These are phyloP conservation scores for Strix uralensis DNA, from an alignment of 2,113 vertebrate genomes.

Conservation along the genomic window DNA sequence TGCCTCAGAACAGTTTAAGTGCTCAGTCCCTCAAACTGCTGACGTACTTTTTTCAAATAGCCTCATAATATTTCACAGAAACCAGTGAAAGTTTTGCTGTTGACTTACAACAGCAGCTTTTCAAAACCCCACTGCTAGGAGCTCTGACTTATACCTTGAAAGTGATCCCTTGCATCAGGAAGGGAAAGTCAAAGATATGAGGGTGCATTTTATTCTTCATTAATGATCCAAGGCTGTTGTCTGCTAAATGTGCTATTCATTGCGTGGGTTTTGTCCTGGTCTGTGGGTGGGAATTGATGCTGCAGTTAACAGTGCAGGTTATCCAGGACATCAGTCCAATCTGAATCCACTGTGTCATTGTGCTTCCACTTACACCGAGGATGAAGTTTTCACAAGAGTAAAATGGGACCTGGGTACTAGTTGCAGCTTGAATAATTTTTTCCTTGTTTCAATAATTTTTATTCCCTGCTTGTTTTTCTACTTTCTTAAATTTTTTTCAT, in stretches of 20 bases:
- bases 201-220: neutral
- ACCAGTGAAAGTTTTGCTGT: neutral
- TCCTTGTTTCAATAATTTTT: neutral
- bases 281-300: neutral
- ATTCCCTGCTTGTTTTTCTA: neutral
- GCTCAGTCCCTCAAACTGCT: neutral
- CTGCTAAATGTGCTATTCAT: neutral
- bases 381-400: neutral
- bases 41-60: neutral
- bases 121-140: neutral
- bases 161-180: neutral
- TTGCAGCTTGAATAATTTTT: neutral
- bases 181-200: neutral
- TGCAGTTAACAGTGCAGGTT: neutral
- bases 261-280: neutral
- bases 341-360: neutral
- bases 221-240: neutral
- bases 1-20: neutral
- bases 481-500: neutral
- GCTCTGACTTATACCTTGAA: neutral
- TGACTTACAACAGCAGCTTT: neutral
- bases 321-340: no score
- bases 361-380: neutral
- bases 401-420: neutral
- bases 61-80: neutral